These are phyloP conservation scores for Atherinomorus stipes DNA, from an alignment of 2,113 vertebrate genomes.

Conservation along the genomic window DNA sequence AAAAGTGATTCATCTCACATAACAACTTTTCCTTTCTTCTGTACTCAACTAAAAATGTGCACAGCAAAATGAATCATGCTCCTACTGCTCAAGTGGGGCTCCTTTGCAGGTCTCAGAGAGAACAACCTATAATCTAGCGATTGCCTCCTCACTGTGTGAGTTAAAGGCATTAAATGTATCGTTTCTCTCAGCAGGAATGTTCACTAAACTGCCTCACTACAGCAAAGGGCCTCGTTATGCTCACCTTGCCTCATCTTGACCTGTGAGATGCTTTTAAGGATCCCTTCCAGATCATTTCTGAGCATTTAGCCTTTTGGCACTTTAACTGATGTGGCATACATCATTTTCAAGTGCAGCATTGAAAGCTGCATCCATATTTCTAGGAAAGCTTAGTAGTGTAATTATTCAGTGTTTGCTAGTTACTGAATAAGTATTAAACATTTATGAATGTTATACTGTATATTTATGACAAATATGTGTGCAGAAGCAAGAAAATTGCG, in stretches of 20 bases:
- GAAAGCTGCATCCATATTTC: not conserved
- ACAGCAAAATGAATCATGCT: conserved; percentile 38
- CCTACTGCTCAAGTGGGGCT: conserved; percentile 42
- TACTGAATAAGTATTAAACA: not conserved
- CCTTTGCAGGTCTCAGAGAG: conserved; percentile 50
- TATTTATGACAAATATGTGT: not conserved
- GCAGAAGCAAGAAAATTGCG: not conserved
- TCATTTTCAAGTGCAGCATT: conserved; percentile 3
- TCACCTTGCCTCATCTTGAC: conserved; percentile 33
- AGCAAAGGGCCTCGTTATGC: conserved; percentile 28
- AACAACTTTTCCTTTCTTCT: conserved; percentile 2
- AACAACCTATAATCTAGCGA: conserved; percentile 49
- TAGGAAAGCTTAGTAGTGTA: not conserved
- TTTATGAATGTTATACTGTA: not conserved
- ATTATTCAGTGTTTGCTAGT: not conserved
- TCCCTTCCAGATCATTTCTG: not conserved
- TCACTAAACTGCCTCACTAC: conserved; percentile 28
- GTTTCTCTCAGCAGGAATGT: conserved; percentile 26
- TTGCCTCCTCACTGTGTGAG: conserved; percentile 41
- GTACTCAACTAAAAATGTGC: conserved; percentile 28
- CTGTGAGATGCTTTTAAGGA: conserved; percentile 14
- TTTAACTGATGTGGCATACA: not conserved
- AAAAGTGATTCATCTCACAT: conserved; percentile 20
- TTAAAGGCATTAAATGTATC: conserved; percentile 44
- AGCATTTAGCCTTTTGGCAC: conserved; percentile 9